Conservation (phyloP, 2,888 invertebrate genomes). For the Phyllotreta striolata region DNA sequence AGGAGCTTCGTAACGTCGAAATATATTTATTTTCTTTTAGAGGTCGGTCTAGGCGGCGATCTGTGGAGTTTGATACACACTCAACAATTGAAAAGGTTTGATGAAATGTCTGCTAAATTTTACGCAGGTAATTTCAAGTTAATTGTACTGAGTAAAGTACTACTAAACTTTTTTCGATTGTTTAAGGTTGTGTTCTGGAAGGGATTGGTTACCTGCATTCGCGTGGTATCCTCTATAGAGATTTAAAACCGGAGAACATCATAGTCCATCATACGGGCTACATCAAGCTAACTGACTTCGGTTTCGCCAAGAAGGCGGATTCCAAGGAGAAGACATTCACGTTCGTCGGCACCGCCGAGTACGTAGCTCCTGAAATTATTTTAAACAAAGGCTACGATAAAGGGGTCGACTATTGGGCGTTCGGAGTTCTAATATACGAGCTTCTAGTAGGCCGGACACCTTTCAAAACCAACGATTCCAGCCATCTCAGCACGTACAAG, state of each 20-base stretch:
- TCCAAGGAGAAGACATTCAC: conserved; percentile 86
- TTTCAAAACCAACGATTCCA: conserved; percentile 71
- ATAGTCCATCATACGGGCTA: conserved; percentile 85
- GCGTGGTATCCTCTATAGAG: conserved; percentile 81
- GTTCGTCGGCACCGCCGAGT: conserved; percentile 93
- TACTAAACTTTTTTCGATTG: background rate
- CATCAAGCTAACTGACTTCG: conserved; percentile 92
- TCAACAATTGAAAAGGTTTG: conserved; percentile 71
- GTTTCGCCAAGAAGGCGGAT: conserved; percentile 84
- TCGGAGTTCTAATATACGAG: conserved; percentile 87
- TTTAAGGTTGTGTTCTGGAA: conserved; percentile 82
- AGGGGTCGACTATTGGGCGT: conserved; percentile 92
- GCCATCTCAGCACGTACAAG: conserved; percentile 92
- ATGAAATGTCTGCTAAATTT: conserved; percentile 80
- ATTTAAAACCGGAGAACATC: conserved; percentile 93
- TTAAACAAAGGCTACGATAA: conserved; percentile 82
- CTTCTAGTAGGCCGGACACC: conserved; percentile 86
- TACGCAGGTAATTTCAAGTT: conserved; percentile 65
- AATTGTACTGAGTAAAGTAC: background rate
- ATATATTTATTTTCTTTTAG: conserved; percentile 92
- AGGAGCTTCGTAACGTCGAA: conserved; percentile 89
- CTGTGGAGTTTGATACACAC: conserved; percentile 90
- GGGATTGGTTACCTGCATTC: conserved; percentile 88
- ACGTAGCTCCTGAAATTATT: conserved; percentile 88
- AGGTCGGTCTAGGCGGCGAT: conserved; percentile 92